phyloP scores from a whole-genome alignment of 2,888 invertebrate species.

The Acrobasis repandana region DNA sequence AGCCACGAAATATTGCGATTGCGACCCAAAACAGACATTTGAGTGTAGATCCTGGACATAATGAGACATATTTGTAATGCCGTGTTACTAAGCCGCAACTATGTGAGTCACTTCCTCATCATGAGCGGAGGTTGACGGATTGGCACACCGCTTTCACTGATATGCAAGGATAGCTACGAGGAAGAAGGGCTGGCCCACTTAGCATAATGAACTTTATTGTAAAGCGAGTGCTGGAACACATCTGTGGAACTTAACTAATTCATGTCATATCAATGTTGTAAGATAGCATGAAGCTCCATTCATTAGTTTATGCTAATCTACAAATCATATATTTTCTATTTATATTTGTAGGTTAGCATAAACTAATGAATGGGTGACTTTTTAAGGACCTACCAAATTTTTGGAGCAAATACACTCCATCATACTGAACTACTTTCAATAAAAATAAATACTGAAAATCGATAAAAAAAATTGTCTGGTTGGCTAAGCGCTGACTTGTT shows the following conservation, averaged over 20 bases:
- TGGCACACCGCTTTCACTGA: constrained; percentile 63
- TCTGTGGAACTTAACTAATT: constrained; percentile 41
- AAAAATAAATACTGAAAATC: no score
- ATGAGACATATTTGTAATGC: constrained; percentile 18
- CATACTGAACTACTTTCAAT: no score
- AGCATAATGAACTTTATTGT: constrained; percentile 55
- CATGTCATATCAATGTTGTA: constrained; percentile 40
- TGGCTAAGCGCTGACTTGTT: no score
- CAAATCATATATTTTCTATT: no score
- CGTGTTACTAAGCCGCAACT: constrained; percentile 39
- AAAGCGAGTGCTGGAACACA: constrained; percentile 27
- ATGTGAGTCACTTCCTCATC: constrained; percentile 62
- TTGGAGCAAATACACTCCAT: no score
- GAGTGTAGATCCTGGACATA: constrained; percentile 4
- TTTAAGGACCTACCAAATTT: no score
- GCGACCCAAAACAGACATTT: constrained; percentile 1
- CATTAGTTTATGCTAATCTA: background rate
- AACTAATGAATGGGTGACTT: no score
- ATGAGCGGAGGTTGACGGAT: constrained; percentile 60
- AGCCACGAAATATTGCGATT: background rate
- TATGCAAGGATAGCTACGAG: constrained; percentile 63
- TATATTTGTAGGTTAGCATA: no score
- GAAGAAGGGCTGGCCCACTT: constrained; percentile 58
- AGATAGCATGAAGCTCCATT: constrained; percentile 8
- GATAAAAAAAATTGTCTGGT: no score